A percentile compares a stretch with the other conserved stretches of the same genome.
Conservation (phyloP, 92 coral and sea anemone species). For the Epizoanthus scotinus region DNA sequence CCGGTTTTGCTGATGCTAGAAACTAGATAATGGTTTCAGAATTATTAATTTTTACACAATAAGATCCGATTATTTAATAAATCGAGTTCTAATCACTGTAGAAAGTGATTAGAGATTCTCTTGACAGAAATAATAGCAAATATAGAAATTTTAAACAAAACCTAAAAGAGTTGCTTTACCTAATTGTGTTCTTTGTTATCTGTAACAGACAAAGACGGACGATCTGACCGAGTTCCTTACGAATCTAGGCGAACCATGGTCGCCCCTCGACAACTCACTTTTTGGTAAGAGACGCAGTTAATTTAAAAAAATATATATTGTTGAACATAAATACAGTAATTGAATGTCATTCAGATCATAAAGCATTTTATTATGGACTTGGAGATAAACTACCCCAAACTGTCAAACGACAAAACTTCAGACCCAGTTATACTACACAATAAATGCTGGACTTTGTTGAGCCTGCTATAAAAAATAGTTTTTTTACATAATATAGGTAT, state of each 20-base stretch:
- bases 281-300: slow-evolving; percentile 36
- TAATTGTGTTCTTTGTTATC: slow-evolving; percentile 42
- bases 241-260: slow-evolving; percentile 76
- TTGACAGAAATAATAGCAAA: background rate
- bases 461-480: too few species aligned
- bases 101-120: background rate
- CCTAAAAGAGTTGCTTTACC: background rate
- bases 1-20: slow-evolving; percentile 33
- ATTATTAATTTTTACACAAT: background rate
- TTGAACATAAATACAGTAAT: background rate
- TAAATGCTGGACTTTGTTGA: too few species aligned
- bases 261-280: slow-evolving; percentile 49
- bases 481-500: too few species aligned
- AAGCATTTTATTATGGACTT: too few species aligned
- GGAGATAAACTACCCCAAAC: too few species aligned
- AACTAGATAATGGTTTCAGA: background rate
- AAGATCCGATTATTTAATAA: background rate
- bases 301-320: background rate
- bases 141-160: background rate
- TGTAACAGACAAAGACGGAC: slow-evolving; percentile 56
- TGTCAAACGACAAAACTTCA: too few species aligned
- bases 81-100: background rate
- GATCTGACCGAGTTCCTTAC: slow-evolving; percentile 77
- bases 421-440: too few species aligned
- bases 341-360: too few species aligned